phyloP scores from a whole-genome alignment of 2,888 invertebrate genomes.

The Liodrosophila aerea region DNA sequence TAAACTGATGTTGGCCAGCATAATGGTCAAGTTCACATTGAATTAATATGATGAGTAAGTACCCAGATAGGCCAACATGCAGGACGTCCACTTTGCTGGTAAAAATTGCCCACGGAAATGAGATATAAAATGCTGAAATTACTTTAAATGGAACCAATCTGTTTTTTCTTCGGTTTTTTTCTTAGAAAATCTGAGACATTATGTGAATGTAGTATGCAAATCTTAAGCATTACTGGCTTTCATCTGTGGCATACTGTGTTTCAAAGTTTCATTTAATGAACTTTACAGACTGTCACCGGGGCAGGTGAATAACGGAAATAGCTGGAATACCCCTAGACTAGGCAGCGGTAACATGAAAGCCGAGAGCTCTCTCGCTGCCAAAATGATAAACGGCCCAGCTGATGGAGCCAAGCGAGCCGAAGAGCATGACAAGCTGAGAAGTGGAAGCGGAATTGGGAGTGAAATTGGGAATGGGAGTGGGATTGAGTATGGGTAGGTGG shows the following conservation, averaged over 20 bases:
- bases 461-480: neutral
- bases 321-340: neutral
- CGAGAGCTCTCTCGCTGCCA: slow-evolving; percentile 20
- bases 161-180: slow-evolving; percentile 5
- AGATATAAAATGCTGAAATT: slow-evolving; percentile 24
- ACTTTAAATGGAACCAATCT: slow-evolving; percentile 21
- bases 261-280: slow-evolving; percentile 54
- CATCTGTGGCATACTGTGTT: slow-evolving; percentile 12
- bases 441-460: neutral
- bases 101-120: slow-evolving; percentile 12
- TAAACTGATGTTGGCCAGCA: too few relatives aligned
- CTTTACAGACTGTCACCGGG: slow-evolving; percentile 44
- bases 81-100: neutral
- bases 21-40: too few relatives aligned
- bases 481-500: neutral
- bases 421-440: slow-evolving; percentile 33
- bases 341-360: slow-evolving; percentile 30
- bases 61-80: too few relatives aligned
- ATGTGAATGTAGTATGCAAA: slow-evolving; percentile 18
- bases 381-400: slow-evolving; percentile 66
- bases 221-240: slow-evolving; percentile 31
- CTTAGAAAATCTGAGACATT: slow-evolving; percentile 11
- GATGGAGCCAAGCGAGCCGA: slow-evolving; percentile 61
- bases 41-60: too few relatives aligned
- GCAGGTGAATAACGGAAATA: slow-evolving; percentile 9